Conservation (phyloP, 2,888 invertebrate species). For the Philopedon plagiatum region DNA sequence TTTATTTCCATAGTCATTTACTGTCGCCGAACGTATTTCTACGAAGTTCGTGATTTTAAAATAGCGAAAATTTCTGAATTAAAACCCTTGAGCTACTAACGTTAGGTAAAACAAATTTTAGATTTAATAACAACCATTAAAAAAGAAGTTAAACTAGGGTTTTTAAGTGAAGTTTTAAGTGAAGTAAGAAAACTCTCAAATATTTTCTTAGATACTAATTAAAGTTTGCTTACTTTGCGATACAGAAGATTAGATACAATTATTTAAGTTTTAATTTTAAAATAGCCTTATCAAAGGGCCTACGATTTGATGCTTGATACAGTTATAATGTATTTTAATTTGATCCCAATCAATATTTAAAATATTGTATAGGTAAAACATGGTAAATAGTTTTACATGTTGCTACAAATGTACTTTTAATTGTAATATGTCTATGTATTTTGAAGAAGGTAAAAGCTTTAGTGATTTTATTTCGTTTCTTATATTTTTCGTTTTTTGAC, state of each 20-base stretch:
- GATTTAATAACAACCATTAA: neutral
- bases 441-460: too few relatives aligned
- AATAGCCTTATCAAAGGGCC: neutral
- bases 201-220: neutral
- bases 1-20: neutral
- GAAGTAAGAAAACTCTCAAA: neutral
- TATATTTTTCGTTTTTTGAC: too few relatives aligned
- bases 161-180: neutral
- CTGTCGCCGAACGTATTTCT: neutral
- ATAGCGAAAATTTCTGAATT: neutral
- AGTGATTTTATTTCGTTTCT: too few relatives aligned
- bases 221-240: neutral
- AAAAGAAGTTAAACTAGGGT: conserved; percentile 6
- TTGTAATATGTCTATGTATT: too few relatives aligned
- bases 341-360: too few relatives aligned
- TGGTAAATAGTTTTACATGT: too few relatives aligned
- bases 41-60: neutral
- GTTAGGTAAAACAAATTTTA: conserved; percentile 1
- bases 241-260: neutral
- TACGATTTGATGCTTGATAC: too few relatives aligned
- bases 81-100: neutral
- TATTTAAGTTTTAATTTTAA: neutral
- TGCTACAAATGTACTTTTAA: too few relatives aligned
- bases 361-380: too few relatives aligned
- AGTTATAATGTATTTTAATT: too few relatives aligned